phyloP scores from a whole-genome alignment of 2,888 invertebrate genomes.

The Amphiduros pacificus region DNA sequence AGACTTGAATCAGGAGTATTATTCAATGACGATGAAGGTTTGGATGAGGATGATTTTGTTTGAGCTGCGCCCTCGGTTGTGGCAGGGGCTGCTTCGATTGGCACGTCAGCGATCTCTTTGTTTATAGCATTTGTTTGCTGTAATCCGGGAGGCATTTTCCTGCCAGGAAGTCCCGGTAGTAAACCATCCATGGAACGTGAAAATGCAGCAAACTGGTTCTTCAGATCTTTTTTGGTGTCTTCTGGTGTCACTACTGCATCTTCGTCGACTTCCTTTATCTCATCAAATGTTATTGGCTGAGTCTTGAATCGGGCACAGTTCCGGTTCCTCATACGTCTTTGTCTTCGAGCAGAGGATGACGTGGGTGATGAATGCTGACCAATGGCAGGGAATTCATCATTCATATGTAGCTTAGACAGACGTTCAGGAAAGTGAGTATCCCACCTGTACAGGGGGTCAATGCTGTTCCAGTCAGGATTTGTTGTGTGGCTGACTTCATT shows the following conservation, averaged over 20 bases:
- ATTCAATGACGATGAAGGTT: background rate
- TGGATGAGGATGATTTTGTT: background rate
- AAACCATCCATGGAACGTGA: constrained; percentile 57
- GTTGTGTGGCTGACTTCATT: constrained; percentile 30
- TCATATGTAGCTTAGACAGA: constrained; percentile 66
- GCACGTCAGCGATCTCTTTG: background rate
- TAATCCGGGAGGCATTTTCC: background rate
- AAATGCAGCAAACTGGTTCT: constrained; percentile 50
- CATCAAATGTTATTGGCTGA: constrained; percentile 76
- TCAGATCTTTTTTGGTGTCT: constrained; percentile 44
- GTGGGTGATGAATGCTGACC: background rate
- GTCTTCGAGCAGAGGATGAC: background rate
- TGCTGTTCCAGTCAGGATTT: constrained; percentile 13
- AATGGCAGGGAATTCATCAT: constrained; percentile 47
- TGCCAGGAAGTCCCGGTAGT: constrained; percentile 25
- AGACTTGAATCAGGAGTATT: background rate
- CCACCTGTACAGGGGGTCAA: constrained; percentile 60
- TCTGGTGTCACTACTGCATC: constrained; percentile 63
- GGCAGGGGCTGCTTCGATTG: background rate
- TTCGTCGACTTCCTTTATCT: constrained; percentile 76
- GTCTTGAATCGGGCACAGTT: constrained; percentile 67
- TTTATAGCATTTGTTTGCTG: too few relatives aligned
- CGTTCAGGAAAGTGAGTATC: constrained; percentile 74
- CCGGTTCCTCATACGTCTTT: constrained; percentile 59
- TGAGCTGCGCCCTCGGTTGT: background rate